Evolutionary conservation across 2,888 invertebrate species (phyloP).

Genomic region (Odontomyia ornata): DNA sequence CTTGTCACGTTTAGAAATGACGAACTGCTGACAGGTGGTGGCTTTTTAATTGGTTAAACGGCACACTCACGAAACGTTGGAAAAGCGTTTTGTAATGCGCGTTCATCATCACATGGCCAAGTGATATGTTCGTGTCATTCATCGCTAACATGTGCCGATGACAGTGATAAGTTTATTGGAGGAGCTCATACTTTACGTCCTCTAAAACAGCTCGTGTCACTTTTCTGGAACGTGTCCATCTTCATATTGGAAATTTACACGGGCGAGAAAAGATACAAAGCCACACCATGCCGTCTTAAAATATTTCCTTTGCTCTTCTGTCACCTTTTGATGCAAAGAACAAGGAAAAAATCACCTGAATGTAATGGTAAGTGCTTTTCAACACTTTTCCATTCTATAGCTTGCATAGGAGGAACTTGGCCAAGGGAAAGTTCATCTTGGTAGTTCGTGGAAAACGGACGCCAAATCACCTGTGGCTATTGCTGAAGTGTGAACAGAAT

Average conservation of each 20-base stretch:
- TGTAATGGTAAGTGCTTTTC: neutral
- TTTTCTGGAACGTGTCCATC: neutral
- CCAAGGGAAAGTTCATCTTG: neutral
- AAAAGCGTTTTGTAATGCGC: slow-evolving; percentile 18
- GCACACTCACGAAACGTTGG: neutral
- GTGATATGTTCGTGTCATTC: slow-evolving; percentile 41
- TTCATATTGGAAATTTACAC: neutral
- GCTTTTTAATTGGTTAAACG: slow-evolving; percentile 61
- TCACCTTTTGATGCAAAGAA: neutral
- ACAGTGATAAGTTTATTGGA: slow-evolving; percentile 22
- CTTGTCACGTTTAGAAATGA: slow-evolving; percentile 54
- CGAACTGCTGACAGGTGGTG: slow-evolving; percentile 65
- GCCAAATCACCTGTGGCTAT: neutral
- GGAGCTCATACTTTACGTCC: neutral
- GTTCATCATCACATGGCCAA: slow-evolving; percentile 27
- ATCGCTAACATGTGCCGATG: slow-evolving; percentile 12
- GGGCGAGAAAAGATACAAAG: neutral
- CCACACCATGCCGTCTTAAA: neutral
- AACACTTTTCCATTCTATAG: neutral
- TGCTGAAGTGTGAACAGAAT: neutral
- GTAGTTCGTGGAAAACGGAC: neutral
- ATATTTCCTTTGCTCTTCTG: neutral
- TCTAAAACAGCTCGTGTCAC: neutral
- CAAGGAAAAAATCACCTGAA: neutral
- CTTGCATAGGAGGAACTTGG: neutral